Evolutionary conservation across 1,140 invertebrate genomes (phyloP), one percentile per base, ranked within the genome.

Genomic region (Caerostris extrusa): DNA sequence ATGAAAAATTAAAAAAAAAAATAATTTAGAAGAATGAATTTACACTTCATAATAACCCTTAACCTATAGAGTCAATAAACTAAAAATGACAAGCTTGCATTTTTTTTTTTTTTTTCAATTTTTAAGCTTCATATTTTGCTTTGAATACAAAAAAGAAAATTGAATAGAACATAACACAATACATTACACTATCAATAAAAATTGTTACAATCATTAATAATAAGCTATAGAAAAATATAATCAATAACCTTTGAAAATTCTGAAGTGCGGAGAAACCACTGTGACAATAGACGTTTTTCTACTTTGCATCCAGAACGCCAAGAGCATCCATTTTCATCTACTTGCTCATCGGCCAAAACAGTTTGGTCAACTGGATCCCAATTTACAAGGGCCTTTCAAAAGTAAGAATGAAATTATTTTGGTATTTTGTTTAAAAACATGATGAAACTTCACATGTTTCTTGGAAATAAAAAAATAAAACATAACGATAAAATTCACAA

Each of bases 351-450:
- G 19, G 99, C 99, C 91, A 99, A 96, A 6, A 99, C 99, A 14
- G 99, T 99, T 96, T 98, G 96, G 96, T 99, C 99, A 2, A 99
- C 96, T 0, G 99, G 99, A 97, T 99, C 99, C 99, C 99, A 99
- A 96, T 99, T 99, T 0, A 99, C 99, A 94, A 97, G 96, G 19
- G 98, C 97, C 97, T 98, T 61, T 7, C n/a, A 19, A 53, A 81
- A 19, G 7, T 67, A 67, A 67, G 3, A 67, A 67, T 67, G n/a
- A 67, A 67, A 14, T 14, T 7, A 67, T 67, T 67, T 67, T 67
- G 64, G 64, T 67, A 12, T 34, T 34, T 34, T 2, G 34, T 34
- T 34, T 34, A 34, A 34, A 34, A 67, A 3, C n/a, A 67, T 12
- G n/a, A 67, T 67, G 3, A 12, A 67, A 67, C 3, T 67, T 67